Base-by-base conservation (phyloP, 2,797 vertebrate species). In the Rhinichthys osculus region DNA sequence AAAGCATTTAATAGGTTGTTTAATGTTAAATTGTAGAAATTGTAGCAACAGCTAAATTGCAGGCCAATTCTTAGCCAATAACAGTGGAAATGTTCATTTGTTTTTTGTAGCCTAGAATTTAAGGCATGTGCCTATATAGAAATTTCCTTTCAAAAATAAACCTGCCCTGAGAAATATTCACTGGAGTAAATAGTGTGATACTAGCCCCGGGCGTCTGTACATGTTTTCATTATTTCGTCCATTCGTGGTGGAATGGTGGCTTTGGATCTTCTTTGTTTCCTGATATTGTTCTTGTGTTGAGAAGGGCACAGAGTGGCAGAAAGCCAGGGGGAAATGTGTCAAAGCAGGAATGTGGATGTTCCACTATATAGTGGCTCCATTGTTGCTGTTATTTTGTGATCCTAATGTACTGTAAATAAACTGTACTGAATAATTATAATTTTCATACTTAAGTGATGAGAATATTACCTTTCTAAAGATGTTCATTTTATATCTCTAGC, bases 221-320 rank as follows among this genome's bases (percentile, higher is more conserved):
- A n/a, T 42, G 19, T 30, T 76, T 44, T 77, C 5, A 14, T 62
- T 33, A 23, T 69, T 27, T 67, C 3, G 1, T 47, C 47, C 16
- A 16, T 30, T 19, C 44, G n/a, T 70, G 54, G 52, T 62, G 85
- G 71, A 78, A 86, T 82, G 82, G 40, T 78, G 82, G 88, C 87
- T 90, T 85, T 74, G 92, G 92, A 92, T 93, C 94, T 92, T 95
- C 94, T 91, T 91, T 87, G 90, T 92, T 96, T 96, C 95, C 95
- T 95, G 91, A 90, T 85, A 96, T 96, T 96, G 95, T 96, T 93
- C 91, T 85, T 91, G 88, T 87, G 89, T 90, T 90, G 87, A 87
- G 86, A 72, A 72, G 84, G 86, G 87, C 78, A 81, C 69, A 90
- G 69, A 89, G 88, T 87, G 35, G 38, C 38, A 69, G 44, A 85